Conservation (phyloP, 2,797 vertebrate species). For the Siniperca scherzeri region DNA sequence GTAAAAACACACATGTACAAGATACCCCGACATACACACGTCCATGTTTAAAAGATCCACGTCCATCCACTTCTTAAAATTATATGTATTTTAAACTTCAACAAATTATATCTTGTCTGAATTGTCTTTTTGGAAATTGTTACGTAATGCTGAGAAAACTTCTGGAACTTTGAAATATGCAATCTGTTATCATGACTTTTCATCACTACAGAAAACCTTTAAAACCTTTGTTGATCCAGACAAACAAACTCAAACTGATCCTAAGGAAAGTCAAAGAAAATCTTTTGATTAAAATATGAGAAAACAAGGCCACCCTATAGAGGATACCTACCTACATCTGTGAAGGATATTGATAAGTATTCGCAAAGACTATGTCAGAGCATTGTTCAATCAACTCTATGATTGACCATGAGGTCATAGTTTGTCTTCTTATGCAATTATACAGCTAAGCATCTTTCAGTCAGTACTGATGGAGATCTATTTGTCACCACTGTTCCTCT, state of each 20-base stretch:
- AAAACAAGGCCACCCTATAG: not conserved
- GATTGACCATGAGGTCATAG: not conserved
- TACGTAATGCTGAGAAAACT: not conserved
- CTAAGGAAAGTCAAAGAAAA: not conserved
- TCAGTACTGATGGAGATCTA: not conserved
- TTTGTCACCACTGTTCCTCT: not conserved
- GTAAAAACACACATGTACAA: slow-evolving; percentile 15
- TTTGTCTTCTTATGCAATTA: not conserved
- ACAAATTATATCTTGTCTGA: not conserved
- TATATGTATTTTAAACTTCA: not conserved
- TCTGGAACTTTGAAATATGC: not conserved
- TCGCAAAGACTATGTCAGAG: not conserved
- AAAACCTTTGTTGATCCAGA: not conserved
- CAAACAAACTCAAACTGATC: no score
- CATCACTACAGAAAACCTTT: not conserved
- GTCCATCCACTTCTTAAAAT: not conserved
- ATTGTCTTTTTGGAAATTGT: not conserved
- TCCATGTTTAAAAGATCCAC: not conserved
- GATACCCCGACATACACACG: not conserved
- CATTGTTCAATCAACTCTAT: not conserved
- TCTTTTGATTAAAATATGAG: not conserved
- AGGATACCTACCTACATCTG: not conserved
- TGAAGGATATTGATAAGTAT: not conserved
- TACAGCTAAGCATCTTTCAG: not conserved
- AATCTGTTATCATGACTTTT: slow-evolving; percentile 1